Base-by-base conservation (phyloP, 2,113 vertebrate species). In the Atrichornis clamosus region DNA sequence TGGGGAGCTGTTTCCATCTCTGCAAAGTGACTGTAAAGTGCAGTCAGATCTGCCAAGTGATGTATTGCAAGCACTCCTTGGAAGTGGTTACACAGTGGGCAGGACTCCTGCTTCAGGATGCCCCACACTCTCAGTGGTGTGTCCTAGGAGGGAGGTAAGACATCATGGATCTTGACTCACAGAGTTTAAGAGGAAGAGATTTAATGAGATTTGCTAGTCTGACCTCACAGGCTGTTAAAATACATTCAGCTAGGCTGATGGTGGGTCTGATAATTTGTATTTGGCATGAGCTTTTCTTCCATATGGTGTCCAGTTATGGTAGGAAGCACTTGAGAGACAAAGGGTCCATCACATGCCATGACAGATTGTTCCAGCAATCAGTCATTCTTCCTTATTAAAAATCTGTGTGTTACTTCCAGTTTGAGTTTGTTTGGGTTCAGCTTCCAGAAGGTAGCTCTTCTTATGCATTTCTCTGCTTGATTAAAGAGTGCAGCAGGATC, bases 371-470 rank as follows among this genome's bases (percentile, higher is more conserved):
- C 50, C 55, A 55, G n/a, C 30, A 35, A 11, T 85, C 82, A 80
- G n/a, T 74, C 39, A 11, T 81, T 82, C 79, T 56, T 86, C 63
- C 50, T 55, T 55, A 35, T 77, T 88, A 92, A 90, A 91, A 94
- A 52, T 44, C 27, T 72, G n/a, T 65, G 15, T 0, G 0, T 77
- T 94, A 19, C 47, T 91, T 96, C 82, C 32, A 72, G 0, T 77
- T 59, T 64, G 22, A 56, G 52, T 74, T 92, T 92, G 39, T 81
- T 49, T 70, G 72, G 28, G 53, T 86, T 81, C 47, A 86, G 22
- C 44, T 86, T 93, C 64, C 76, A 81, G 60, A 73, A 80, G 16
- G 63, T 12, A 15, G 41, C 35, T 78, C 47, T 60, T 80, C 56
- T 64, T 27, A 52, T 11, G 33, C 39, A 67, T 50, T 86, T 90